Evolutionary conservation across 2,888 invertebrate species (phyloP).

Genomic region (Drosophila prostipennis): DNA sequence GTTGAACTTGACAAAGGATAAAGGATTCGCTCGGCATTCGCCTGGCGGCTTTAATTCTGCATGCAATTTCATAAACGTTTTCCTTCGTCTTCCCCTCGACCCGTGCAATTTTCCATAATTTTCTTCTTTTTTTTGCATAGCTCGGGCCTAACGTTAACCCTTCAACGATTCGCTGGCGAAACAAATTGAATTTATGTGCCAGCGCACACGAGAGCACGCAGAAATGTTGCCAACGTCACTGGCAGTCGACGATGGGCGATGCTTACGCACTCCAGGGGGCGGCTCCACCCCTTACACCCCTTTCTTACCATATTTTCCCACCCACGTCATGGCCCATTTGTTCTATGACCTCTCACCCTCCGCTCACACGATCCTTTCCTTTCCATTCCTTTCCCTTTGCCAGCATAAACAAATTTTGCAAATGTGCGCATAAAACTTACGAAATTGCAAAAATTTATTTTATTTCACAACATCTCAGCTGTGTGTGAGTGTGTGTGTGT

Average conservation of each 20-base stretch:
- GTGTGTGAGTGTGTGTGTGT: background rate
- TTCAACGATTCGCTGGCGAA: slow-evolving; percentile 19
- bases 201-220: slow-evolving; percentile 21
- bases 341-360: slow-evolving; percentile 33
- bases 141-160: slow-evolving; percentile 14
- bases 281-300: background rate
- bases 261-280: slow-evolving; percentile 28
- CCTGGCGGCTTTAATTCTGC: slow-evolving; percentile 45
- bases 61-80: slow-evolving; percentile 51
- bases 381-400: background rate
- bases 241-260: slow-evolving; percentile 39
- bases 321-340: slow-evolving; percentile 41
- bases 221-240: slow-evolving; percentile 52
- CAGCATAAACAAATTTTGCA: slow-evolving; percentile 69
- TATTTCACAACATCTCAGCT: slow-evolving; percentile 31
- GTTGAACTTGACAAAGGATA: slow-evolving; percentile 66
- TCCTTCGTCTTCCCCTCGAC: slow-evolving; percentile 1
- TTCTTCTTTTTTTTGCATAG: slow-evolving; percentile 12
- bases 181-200: slow-evolving; percentile 59
- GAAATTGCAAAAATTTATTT: slow-evolving; percentile 74
- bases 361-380: background rate
- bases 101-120: slow-evolving; percentile 54
- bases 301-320: background rate
- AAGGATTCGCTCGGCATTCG: slow-evolving; percentile 27
- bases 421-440: slow-evolving; percentile 76